phyloP scores from a whole-genome alignment of 2,888 invertebrate species.

The Hyles lineata region DNA sequence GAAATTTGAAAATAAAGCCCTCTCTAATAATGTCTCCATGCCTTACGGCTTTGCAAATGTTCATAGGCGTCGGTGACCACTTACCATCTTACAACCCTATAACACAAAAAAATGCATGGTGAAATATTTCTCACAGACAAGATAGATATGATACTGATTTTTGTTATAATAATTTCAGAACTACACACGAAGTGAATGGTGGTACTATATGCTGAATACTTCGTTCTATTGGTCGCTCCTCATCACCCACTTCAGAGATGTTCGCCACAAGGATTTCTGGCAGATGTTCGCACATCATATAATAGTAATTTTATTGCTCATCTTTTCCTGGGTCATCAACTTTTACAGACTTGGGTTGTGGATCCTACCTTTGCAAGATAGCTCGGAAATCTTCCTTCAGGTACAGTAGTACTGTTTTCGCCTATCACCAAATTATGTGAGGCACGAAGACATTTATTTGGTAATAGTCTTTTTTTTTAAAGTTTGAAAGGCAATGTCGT shows the following conservation, averaged over 20 bases:
- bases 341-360: slow-evolving; percentile 95
- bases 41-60: no score
- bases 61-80: no score
- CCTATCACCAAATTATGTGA: background rate
- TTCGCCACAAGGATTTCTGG: slow-evolving; percentile 95
- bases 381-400: slow-evolving; percentile 95
- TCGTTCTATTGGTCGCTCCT: slow-evolving; percentile 97
- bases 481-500: no score
- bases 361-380: slow-evolving; percentile 93
- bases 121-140: no score
- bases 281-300: slow-evolving; percentile 98
- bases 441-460: background rate
- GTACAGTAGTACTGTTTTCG: slow-evolving; percentile 65
- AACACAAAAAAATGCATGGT: no score
- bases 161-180: slow-evolving; percentile 82
- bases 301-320: slow-evolving; percentile 93
- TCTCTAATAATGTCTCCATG: no score
- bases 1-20: no score
- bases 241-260: slow-evolving; percentile 95
- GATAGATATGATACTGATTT: no score
- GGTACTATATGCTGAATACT: slow-evolving; percentile 97
- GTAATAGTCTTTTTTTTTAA: no score
- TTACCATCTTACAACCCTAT: no score
- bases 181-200: slow-evolving; percentile 93
- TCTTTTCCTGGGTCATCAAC: slow-evolving; percentile 97